Conservation (phyloP, 1,140 invertebrate genomes). For the Drosophila rufa region DNA sequence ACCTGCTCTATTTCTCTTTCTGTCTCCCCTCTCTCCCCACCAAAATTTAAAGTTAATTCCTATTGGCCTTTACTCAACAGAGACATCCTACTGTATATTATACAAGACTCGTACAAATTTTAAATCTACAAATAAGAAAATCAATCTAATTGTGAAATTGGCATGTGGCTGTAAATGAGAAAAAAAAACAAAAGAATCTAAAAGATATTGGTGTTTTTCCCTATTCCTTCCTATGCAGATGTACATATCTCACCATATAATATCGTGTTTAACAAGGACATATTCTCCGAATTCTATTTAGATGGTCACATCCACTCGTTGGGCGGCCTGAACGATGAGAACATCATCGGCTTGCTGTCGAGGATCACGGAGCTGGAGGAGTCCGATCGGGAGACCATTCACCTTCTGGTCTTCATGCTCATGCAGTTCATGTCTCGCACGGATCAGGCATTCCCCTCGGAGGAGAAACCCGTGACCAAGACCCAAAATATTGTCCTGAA, state of each 20-base stretch:
- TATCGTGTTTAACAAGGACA: neutral
- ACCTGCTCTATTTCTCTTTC: conserved; percentile 34
- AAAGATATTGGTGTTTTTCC: conserved; percentile 55
- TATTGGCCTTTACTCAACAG: conserved; percentile 28
- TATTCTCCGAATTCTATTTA: conserved; percentile 71
- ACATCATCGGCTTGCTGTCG: conserved; percentile 89
- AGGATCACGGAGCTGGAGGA: conserved; percentile 97
- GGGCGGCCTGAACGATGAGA: conserved; percentile 90
- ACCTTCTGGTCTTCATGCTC: conserved; percentile 96
- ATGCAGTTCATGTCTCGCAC: conserved; percentile 96
- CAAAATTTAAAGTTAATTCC: conserved; percentile 26
- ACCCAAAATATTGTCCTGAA: conserved; percentile 95
- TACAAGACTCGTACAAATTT: conserved; percentile 50
- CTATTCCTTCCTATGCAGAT: conserved; percentile 7
- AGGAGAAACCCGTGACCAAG: conserved; percentile 92
- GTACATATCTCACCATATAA: neutral
- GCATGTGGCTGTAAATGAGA: conserved; percentile 72
- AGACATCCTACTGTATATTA: conserved; percentile 67
- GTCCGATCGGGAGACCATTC: conserved; percentile 97
- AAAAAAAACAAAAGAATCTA: conserved; percentile 29
- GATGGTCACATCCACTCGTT: conserved; percentile 92
- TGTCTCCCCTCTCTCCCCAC: conserved; percentile 18
- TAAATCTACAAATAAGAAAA: conserved; percentile 49
- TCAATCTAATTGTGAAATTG: conserved; percentile 79
- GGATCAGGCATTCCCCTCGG: conserved; percentile 91